phyloP scores from a whole-genome alignment of 2,797 vertebrate genomes.

The Microhierax caerulescens region DNA sequence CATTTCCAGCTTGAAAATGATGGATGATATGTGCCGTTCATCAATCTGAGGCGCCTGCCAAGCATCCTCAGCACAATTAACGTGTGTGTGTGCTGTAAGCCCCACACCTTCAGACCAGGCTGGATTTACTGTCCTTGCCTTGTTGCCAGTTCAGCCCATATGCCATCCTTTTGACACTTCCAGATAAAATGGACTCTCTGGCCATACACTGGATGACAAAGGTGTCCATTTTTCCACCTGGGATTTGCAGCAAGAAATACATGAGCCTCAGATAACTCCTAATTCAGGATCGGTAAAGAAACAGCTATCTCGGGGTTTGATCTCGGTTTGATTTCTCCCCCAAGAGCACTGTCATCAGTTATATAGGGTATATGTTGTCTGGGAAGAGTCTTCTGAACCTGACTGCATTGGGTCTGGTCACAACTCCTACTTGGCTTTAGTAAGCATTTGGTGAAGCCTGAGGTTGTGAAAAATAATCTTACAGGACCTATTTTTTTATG shows the following conservation, averaged over 20 bases:
- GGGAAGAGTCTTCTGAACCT: not conserved
- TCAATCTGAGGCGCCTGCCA: not conserved
- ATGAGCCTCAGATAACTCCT: not conserved
- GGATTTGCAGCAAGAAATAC: not conserved
- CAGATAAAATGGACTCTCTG: not conserved
- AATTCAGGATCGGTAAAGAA: not conserved
- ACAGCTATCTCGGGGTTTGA: not conserved
- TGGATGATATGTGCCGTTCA: not conserved
- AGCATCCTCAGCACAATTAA: not conserved
- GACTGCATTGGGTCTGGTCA: not conserved
- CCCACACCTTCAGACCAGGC: not conserved
- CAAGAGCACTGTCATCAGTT: not conserved
- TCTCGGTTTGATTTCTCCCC: not conserved
- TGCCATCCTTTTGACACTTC: not conserved
- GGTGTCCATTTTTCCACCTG: not conserved
- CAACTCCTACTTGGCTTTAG: not conserved
- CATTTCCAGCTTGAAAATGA: not conserved
- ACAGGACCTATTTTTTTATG: not conserved
- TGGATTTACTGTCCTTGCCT: not conserved
- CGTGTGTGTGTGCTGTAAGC: not conserved
- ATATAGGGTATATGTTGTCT: not conserved
- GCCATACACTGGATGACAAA: not conserved
- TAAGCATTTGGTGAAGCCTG: not conserved
- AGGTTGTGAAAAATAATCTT: not conserved
- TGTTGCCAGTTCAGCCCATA: fast-evolving